Evolutionary conservation across 2,113 vertebrate species (phyloP).

Genomic region (Anoplopoma fimbria): DNA sequence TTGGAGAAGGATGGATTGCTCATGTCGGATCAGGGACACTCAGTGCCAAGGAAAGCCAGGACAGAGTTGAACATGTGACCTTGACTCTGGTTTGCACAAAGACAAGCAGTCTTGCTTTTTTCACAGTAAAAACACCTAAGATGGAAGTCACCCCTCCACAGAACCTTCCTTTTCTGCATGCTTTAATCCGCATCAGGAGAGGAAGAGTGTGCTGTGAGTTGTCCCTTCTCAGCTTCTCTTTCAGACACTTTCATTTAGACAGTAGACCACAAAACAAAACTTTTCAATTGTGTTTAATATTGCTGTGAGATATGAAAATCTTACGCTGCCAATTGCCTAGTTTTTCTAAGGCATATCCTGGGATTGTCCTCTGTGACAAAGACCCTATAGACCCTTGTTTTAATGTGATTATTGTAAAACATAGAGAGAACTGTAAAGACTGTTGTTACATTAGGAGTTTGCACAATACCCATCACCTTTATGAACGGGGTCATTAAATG

Average conservation of each 20-base stretch:
- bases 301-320: slow-evolving; percentile 6
- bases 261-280: background rate
- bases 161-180: slow-evolving; percentile 3
- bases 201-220: background rate
- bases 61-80: slow-evolving; percentile 7
- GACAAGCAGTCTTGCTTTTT: slow-evolving; percentile 39
- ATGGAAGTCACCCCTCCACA: background rate
- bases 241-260: slow-evolving; percentile 3
- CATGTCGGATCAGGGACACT: background rate
- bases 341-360: background rate
- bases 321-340: background rate
- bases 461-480: slow-evolving; percentile 13
- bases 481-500: background rate
- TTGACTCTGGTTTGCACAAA: slow-evolving; percentile 48
- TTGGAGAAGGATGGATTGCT: background rate
- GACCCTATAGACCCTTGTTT: slow-evolving; percentile 10
- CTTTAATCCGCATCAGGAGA: slow-evolving; percentile 34
- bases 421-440: background rate
- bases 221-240: background rate
- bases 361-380: background rate
- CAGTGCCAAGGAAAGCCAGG: slow-evolving; percentile 3
- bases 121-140: slow-evolving; percentile 9
- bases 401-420: background rate
- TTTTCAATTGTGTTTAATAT: background rate
- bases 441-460: slow-evolving; percentile 10